phyloP scores from a whole-genome alignment of 2,113 vertebrate genomes.

The Cyphomyrus plagiostoma region DNA sequence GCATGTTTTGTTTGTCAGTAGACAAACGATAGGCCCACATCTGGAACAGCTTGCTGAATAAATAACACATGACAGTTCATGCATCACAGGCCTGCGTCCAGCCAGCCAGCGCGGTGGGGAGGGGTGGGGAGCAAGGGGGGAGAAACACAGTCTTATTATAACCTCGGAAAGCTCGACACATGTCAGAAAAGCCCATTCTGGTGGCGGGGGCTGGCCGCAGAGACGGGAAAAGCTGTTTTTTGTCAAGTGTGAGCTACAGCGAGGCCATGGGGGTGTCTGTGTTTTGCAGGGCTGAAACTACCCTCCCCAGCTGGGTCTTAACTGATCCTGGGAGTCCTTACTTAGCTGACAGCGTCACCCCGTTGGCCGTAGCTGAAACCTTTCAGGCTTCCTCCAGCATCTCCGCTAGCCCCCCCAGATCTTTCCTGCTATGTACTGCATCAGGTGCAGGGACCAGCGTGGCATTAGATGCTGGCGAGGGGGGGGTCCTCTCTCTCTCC shows the following conservation, averaged over 20 bases:
- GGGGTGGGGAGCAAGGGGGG: slow-evolving; percentile 43
- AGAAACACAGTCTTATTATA: slow-evolving; percentile 82
- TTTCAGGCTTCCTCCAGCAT: no score
- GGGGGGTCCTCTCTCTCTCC: background rate
- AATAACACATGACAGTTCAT: slow-evolving; percentile 80
- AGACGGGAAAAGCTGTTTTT: slow-evolving; percentile 36
- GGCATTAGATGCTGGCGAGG: background rate
- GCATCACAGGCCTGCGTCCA: slow-evolving; percentile 79
- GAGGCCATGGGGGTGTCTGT: slow-evolving; percentile 14
- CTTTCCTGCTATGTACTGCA: background rate
- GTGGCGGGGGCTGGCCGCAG: background rate
- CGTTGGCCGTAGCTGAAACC: background rate
- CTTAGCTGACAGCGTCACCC: background rate
- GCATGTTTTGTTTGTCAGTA: slow-evolving; percentile 82
- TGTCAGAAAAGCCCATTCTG: slow-evolving; percentile 22
- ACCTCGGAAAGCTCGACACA: slow-evolving; percentile 72
- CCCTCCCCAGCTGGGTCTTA: background rate
- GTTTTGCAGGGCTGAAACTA: background rate
- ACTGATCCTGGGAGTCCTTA: background rate
- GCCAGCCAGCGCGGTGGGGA: slow-evolving; percentile 61
- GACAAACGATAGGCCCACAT: slow-evolving; percentile 87
- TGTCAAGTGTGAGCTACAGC: slow-evolving; percentile 31
- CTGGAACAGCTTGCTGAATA: slow-evolving; percentile 88
- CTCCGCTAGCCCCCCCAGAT: background rate
- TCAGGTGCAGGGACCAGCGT: background rate